Evolutionary conservation across 2,113 vertebrate genomes (phyloP).

Genomic region (Junco hyemalis): DNA sequence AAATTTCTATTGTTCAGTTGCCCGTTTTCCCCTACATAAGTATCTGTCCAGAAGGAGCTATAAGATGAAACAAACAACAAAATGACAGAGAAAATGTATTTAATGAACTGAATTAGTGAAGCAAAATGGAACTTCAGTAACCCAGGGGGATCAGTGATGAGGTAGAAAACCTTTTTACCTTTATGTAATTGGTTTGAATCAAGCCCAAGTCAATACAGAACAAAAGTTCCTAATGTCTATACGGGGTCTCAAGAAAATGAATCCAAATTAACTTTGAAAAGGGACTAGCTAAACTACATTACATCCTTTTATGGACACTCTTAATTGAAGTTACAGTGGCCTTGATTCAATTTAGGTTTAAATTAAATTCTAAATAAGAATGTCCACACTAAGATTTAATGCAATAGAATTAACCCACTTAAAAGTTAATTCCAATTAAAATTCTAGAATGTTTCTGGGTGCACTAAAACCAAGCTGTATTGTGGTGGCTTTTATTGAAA

Average conservation of each 20-base stretch:
- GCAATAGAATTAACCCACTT: constrained; percentile 38
- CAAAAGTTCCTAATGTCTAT: constrained; percentile 17
- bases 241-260: background rate
- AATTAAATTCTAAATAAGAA: constrained; percentile 51
- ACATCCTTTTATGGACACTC: constrained; percentile 40
- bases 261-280: constrained; percentile 53
- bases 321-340: constrained; percentile 56
- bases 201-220: constrained; percentile 3
- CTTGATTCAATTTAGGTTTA: constrained; percentile 50
- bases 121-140: background rate
- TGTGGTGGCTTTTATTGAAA: background rate
- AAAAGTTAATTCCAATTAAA: constrained; percentile 47
- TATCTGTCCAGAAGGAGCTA: background rate
- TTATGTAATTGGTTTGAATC: constrained; percentile 24
- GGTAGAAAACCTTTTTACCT: constrained; percentile 24
- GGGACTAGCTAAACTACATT: constrained; percentile 20
- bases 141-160: background rate
- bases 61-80: background rate
- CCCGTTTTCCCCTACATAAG: background rate
- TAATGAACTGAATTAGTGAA: background rate
- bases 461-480: background rate
- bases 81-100: background rate
- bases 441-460: background rate
- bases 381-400: constrained; percentile 43
- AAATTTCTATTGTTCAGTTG: background rate